Percentiles rank a stretch among this genome's conserved stretches.
These are phyloP conservation scores for Orchesellides sinensis DNA, from an alignment of 2,888 invertebrate species.

Conservation along the genomic window DNA sequence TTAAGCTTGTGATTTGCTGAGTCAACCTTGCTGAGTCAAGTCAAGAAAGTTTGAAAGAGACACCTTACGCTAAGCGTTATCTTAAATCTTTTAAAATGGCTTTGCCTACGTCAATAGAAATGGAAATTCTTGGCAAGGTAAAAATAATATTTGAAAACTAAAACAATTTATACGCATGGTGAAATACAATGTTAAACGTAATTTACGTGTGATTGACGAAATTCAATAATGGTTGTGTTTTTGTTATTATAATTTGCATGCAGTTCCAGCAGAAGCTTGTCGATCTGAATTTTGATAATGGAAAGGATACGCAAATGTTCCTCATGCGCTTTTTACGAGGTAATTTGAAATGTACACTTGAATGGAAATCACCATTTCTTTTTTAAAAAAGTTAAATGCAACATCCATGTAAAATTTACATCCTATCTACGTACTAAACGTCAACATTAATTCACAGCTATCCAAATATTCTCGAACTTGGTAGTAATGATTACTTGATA, in stretches of 20 bases:
- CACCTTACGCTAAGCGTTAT: background rate
- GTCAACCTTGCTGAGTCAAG: background rate
- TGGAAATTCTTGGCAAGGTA: constrained; percentile 52
- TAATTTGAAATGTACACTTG: constrained; percentile 14
- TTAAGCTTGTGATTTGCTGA: too few species aligned
- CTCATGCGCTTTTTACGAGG: constrained; percentile 70
- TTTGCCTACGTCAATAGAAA: constrained; percentile 31
- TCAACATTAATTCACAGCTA: too few species aligned
- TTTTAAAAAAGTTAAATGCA: too few species aligned
- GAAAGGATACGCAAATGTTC: constrained; percentile 61
- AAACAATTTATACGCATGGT: too few species aligned
- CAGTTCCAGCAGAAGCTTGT: constrained; percentile 60
- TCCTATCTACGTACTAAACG: too few species aligned
- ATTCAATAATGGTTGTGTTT: too few species aligned
- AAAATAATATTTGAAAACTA: too few species aligned
- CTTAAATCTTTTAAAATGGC: constrained; percentile 31
- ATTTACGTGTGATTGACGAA: too few species aligned
- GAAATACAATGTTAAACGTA: too few species aligned
- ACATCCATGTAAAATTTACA: too few species aligned
- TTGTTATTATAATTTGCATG: background rate
- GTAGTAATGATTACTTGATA: too few species aligned
- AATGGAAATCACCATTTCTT: background rate
- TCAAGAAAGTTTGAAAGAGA: background rate
- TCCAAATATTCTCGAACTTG: too few species aligned
- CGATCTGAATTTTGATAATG: constrained; percentile 63